Evolutionary conservation across 2,888 invertebrate genomes (phyloP).

Genomic region (Luperina nickerlii): DNA sequence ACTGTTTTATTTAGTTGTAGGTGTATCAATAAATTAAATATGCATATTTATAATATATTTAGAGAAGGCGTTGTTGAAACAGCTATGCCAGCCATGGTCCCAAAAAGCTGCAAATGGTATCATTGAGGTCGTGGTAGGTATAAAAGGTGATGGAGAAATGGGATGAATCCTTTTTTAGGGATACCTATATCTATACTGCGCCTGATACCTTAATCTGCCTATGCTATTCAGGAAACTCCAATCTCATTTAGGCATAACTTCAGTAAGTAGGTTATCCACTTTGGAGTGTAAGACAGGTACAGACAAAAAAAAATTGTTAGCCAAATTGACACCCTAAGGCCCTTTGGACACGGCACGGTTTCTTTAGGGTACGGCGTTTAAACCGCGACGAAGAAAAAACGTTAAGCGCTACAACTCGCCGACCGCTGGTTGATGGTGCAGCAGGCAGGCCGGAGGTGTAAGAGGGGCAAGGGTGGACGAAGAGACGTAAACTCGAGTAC

Average conservation of each 20-base stretch:
- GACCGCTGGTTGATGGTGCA: too few species aligned
- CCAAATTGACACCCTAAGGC: neutral
- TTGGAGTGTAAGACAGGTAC: neutral
- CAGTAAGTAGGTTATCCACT: neutral
- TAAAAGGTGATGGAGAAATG: neutral
- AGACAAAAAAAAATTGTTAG: neutral
- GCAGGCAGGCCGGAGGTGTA: too few species aligned
- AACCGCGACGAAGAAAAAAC: too few species aligned
- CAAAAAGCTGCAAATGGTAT: neutral
- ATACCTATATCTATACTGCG: neutral
- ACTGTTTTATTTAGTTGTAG: neutral
- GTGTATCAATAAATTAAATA: neutral
- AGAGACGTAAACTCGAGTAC: too few species aligned
- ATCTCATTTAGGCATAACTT: neutral
- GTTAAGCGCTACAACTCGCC: too few species aligned
- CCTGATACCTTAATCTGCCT: neutral
- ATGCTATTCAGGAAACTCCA: neutral
- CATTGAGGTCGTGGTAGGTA: too few species aligned
- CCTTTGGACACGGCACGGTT: too few species aligned
- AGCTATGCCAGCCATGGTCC: too few species aligned
- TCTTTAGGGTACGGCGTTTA: too few species aligned
- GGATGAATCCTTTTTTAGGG: neutral
- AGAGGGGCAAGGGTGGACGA: too few species aligned
- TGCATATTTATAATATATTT: neutral
- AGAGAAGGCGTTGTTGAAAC: neutral